These are phyloP conservation scores for Artemia sinica DNA, from an alignment of 2,888 invertebrate genomes.

Conservation along the genomic window DNA sequence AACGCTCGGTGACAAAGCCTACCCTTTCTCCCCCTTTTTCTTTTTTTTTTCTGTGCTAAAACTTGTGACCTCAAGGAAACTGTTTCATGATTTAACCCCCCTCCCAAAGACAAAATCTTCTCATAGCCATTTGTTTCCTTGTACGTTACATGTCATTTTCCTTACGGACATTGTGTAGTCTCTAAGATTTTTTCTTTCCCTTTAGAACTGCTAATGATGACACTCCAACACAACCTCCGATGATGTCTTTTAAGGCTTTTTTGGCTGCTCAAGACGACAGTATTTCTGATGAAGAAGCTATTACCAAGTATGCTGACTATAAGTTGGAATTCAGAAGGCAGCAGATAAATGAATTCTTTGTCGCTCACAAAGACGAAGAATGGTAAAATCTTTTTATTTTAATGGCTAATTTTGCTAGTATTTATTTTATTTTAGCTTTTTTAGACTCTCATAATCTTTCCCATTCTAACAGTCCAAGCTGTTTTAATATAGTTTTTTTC, in stretches of 20 bases:
- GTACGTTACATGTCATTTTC: constrained; percentile 9
- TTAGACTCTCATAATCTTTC: not conserved
- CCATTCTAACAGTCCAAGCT: not conserved
- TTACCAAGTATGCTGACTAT: constrained; percentile 93
- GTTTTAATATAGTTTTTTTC: not conserved
- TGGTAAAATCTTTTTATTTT: constrained; percentile 50
- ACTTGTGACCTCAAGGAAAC: no score
- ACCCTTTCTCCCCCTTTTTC: no score
- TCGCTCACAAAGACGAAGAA: constrained; percentile 98
- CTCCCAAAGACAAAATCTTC: no score
- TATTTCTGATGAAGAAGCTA: constrained; percentile 89
- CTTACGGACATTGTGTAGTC: not conserved
- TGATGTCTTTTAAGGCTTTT: constrained; percentile 94
- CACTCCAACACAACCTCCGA: constrained; percentile 66
- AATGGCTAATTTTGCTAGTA: not conserved
- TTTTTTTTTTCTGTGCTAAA: no score
- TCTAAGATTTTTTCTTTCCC: not conserved
- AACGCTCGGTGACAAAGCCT: no score
- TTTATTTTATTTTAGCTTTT: not conserved
- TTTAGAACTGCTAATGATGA: constrained; percentile 27
- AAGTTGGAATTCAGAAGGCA: constrained; percentile 89
- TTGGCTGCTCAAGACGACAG: constrained; percentile 89
- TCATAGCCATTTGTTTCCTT: not conserved
- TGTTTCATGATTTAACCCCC: no score
- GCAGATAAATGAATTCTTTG: constrained; percentile 94